Evolutionary conservation across 2,888 invertebrate species (phyloP).

Genomic region (Ophioninae sp.): DNA sequence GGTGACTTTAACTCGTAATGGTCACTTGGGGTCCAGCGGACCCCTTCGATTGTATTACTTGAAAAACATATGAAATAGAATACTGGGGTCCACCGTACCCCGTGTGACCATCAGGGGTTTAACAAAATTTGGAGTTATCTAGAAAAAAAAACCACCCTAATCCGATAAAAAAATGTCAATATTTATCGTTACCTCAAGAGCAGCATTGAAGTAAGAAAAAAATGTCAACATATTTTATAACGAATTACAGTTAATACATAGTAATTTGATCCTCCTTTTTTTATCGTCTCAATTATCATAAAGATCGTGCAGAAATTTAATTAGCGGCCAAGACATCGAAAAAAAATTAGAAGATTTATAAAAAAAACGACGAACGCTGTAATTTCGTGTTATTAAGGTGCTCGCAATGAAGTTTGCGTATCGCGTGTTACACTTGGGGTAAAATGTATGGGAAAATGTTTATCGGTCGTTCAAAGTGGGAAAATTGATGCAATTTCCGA

Average conservation of each 20-base stretch:
- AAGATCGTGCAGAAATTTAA: not conserved
- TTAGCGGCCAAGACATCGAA: conserved; percentile 2
- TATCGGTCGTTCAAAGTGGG: conserved; percentile 4
- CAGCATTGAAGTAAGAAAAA: too few species aligned
- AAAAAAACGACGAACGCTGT: not conserved
- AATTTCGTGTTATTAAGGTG: conserved; percentile 37
- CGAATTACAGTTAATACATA: not conserved
- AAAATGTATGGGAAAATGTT: conserved; percentile 10
- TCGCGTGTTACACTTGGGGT: conserved; percentile 22
- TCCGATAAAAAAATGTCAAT: too few species aligned
- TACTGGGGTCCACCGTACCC: too few species aligned
- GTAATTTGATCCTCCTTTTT: not conserved
- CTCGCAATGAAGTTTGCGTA: conserved; percentile 9
- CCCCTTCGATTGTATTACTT: too few species aligned
- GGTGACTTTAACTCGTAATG: conserved; percentile 7
- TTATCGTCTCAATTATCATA: conserved; percentile 2
- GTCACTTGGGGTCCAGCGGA: too few species aligned
- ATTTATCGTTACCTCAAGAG: too few species aligned
- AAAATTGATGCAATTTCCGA: conserved; percentile 51
- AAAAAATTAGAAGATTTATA: not conserved
- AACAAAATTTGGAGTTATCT: not conserved
- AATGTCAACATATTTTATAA: not conserved
- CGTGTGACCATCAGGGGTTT: not conserved
- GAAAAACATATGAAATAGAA: too few species aligned
- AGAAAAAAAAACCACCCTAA: not conserved